Conservation (phyloP, 2,113 vertebrate species). For the Emydura subglobosa region DNA sequence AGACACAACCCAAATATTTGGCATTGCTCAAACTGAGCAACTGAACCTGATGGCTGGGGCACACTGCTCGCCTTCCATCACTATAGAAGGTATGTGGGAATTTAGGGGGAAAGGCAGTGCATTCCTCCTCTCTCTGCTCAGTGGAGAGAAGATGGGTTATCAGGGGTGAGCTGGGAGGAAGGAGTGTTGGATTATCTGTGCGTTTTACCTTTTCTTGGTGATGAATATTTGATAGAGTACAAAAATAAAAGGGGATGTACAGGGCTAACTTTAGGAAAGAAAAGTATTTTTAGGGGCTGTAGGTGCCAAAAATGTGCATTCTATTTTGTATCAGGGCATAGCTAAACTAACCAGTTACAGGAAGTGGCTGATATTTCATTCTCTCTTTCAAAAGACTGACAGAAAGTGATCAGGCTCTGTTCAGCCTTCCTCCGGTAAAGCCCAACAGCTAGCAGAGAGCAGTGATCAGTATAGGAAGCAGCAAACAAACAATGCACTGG, state of each 20-base stretch:
- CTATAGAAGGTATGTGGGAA: not conserved
- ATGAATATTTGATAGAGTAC: not conserved
- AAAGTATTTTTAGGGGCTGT: not conserved
- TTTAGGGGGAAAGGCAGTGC: not conserved
- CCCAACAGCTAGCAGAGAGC: not conserved
- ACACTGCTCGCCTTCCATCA: not conserved
- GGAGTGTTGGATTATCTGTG: not conserved
- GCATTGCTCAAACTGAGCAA: not conserved
- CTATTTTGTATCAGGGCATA: fast-evolving
- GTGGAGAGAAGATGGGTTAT: not conserved
- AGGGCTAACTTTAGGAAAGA: too few species aligned
- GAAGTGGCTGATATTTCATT: not conserved
- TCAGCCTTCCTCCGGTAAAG: not conserved
- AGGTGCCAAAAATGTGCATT: not conserved
- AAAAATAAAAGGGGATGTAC: too few species aligned
- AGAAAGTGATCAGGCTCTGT: not conserved
- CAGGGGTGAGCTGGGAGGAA: not conserved
- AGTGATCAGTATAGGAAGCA: not conserved
- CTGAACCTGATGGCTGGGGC: not conserved
- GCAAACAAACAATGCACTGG: not conserved
- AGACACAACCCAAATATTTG: not conserved
- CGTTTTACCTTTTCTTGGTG: not conserved
- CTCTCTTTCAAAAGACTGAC: not conserved
- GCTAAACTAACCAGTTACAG: not conserved
- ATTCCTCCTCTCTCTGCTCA: not conserved